Evolutionary conservation across 2,888 invertebrate genomes (phyloP).

Genomic region (Chymomyza amoena): DNA sequence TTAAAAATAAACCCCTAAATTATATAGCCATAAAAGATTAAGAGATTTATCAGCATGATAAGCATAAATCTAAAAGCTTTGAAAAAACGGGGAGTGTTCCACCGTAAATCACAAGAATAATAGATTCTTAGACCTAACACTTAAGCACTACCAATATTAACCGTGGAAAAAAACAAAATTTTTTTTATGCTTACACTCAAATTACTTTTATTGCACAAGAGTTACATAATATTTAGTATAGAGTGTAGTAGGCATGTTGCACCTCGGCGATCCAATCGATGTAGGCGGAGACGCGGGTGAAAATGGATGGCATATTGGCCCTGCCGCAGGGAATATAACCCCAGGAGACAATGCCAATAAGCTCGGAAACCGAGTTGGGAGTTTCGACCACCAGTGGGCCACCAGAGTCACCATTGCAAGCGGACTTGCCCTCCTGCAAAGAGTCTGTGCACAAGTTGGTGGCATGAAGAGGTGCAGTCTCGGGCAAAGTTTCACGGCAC

Average conservation of each 20-base stretch:
- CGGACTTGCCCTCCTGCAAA: conserved; percentile 76
- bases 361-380: conserved; percentile 45
- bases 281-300: conserved; percentile 78
- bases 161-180: neutral
- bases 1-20: neutral
- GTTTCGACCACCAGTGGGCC: conserved; percentile 73
- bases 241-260: conserved; percentile 59
- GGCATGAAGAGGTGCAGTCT: conserved; percentile 60
- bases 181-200: neutral
- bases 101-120: neutral
- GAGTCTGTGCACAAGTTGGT: conserved; percentile 80
- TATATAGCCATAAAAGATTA: neutral
- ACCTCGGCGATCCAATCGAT: conserved; percentile 75
- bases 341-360: conserved; percentile 80
- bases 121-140: neutral
- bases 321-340: conserved; percentile 79
- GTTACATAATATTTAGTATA: conserved; percentile 42
- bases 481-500: conserved; percentile 62
- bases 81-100: neutral
- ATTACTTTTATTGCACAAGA: neutral
- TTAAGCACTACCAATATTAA: neutral
- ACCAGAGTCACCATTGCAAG: conserved; percentile 79
- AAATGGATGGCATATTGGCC: conserved; percentile 78
- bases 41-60: neutral
- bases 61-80: neutral